These are phyloP conservation scores for Tenthredo amoena DNA, from an alignment of 2,888 invertebrate species.

Conservation along the genomic window DNA sequence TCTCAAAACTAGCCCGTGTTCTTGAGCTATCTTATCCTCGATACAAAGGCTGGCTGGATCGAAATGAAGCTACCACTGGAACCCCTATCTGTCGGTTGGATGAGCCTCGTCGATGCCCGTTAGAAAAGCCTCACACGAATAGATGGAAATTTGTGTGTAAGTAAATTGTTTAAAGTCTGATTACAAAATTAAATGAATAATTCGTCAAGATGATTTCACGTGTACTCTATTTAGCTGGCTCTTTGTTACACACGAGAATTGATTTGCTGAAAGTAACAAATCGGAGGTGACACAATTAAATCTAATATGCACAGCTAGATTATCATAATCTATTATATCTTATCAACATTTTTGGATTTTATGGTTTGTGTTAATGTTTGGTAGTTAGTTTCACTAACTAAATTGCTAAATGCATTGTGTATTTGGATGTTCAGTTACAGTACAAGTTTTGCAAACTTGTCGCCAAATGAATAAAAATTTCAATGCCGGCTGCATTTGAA, in stretches of 20 bases:
- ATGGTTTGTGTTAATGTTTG: slow-evolving; percentile 35
- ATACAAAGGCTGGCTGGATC: slow-evolving; percentile 72
- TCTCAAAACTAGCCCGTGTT: slow-evolving; percentile 72
- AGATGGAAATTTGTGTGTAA: slow-evolving; percentile 76
- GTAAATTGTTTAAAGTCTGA: slow-evolving; percentile 58
- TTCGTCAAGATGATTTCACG: neutral
- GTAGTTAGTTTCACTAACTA: slow-evolving; percentile 31
- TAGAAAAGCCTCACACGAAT: slow-evolving; percentile 70
- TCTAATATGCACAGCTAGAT: neutral
- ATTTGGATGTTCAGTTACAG: neutral
- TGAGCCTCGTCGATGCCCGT: slow-evolving; percentile 67
- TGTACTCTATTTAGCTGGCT: neutral
- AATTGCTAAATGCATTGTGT: neutral
- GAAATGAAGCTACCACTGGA: slow-evolving; percentile 66
- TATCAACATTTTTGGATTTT: neutral
- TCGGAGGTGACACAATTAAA: neutral
- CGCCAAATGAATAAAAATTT: neutral
- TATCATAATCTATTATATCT: neutral
- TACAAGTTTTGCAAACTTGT: neutral
- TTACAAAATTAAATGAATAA: neutral
- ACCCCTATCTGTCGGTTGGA: slow-evolving; percentile 72
- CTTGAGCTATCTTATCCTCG: slow-evolving; percentile 72
- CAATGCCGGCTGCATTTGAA: neutral
- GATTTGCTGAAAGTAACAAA: neutral
- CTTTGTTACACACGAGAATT: slow-evolving; percentile 3